Conservation (phyloP, 2,888 invertebrate species). For the Cremastinae sp. region DNA sequence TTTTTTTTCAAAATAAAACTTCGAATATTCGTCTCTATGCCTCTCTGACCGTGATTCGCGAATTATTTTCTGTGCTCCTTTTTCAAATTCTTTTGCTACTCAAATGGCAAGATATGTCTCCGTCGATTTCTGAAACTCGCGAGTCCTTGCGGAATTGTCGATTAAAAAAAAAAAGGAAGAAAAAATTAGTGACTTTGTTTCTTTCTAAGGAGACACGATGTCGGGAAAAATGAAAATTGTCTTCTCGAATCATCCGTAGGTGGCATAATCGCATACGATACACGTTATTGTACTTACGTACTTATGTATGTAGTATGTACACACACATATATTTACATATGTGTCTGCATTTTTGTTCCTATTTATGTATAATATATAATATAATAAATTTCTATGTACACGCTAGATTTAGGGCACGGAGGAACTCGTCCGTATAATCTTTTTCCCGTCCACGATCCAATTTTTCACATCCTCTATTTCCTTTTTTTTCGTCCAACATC, state of each 20-base stretch:
- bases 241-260: slow-evolving; percentile 43
- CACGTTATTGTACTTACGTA: slow-evolving; percentile 50
- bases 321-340: slow-evolving; percentile 24
- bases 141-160: slow-evolving; percentile 24
- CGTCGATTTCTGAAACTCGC: slow-evolving; percentile 39
- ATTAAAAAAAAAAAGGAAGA: neutral
- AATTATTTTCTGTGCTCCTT: slow-evolving; percentile 4
- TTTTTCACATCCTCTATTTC: slow-evolving; percentile 23
- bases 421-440: slow-evolving; percentile 75
- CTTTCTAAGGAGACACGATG: neutral
- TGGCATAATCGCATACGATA: slow-evolving; percentile 53
- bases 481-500: neutral
- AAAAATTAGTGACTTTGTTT: neutral
- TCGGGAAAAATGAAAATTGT: neutral
- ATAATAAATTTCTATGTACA: slow-evolving; percentile 68
- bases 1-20: slow-evolving; percentile 35
- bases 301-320: slow-evolving; percentile 36
- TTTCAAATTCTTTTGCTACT: slow-evolving; percentile 49
- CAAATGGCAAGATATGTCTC: slow-evolving; percentile 64
- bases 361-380: slow-evolving; percentile 59
- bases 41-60: slow-evolving; percentile 3
- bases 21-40: slow-evolving; percentile 28
- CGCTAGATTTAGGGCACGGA: slow-evolving; percentile 73
- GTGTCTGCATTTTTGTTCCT: slow-evolving; percentile 43
- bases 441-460: slow-evolving; percentile 65